Evolutionary conservation across 2,797 vertebrate species (phyloP).

Genomic region (Acrossocheilus fasciatus): DNA sequence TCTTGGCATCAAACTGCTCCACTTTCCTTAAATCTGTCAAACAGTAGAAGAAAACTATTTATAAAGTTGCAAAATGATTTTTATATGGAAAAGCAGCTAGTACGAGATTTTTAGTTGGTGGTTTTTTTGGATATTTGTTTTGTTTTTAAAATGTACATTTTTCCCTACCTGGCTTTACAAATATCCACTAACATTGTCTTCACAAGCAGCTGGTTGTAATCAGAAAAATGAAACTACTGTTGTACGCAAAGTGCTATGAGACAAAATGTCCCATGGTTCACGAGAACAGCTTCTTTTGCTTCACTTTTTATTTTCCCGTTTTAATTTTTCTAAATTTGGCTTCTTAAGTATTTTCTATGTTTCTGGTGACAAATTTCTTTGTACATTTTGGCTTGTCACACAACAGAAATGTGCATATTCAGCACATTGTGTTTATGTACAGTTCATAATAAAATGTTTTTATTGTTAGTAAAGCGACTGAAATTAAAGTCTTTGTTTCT

Average conservation of each 20-base stretch:
- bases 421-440: slow-evolving; percentile 75
- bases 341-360: slow-evolving; percentile 59
- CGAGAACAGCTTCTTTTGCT: slow-evolving; percentile 60
- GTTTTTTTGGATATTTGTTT: slow-evolving; percentile 54
- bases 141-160: slow-evolving; percentile 42
- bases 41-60: slow-evolving; percentile 66
- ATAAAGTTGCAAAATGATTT: slow-evolving; percentile 59
- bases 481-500: slow-evolving; percentile 55
- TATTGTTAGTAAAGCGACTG: slow-evolving; percentile 75
- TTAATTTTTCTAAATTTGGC: slow-evolving; percentile 57
- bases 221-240: slow-evolving; percentile 57
- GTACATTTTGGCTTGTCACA: slow-evolving; percentile 83
- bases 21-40: slow-evolving; percentile 64
- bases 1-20: slow-evolving; percentile 54
- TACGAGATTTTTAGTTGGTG: slow-evolving; percentile 56
- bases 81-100: slow-evolving; percentile 58
- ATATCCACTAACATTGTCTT: slow-evolving; percentile 17
- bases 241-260: slow-evolving; percentile 47
- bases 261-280: slow-evolving; percentile 41
- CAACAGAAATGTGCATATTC: slow-evolving; percentile 77
- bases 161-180: neutral
- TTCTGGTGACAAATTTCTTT: slow-evolving; percentile 72
- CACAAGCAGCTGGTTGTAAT: slow-evolving; percentile 52
- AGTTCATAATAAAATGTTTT: slow-evolving; percentile 75
- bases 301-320: slow-evolving; percentile 72